Evolutionary conservation across 2,888 invertebrate genomes (phyloP).

Genomic region (Drosophila subsilvestris): DNA sequence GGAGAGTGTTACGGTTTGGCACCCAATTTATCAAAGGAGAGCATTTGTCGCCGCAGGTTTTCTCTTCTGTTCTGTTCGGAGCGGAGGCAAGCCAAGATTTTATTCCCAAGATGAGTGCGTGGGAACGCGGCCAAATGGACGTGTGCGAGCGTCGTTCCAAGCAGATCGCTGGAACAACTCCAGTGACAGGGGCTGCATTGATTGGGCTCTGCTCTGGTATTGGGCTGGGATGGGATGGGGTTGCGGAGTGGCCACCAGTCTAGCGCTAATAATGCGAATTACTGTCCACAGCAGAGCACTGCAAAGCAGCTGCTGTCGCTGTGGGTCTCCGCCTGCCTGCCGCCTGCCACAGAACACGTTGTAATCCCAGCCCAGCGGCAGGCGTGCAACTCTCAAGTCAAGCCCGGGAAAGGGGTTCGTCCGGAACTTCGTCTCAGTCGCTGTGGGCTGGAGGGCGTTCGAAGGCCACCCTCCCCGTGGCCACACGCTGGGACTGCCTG

Average conservation of each 20-base stretch:
- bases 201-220: constrained; percentile 2
- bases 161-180: not conserved
- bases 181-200: constrained; percentile 5
- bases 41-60: constrained; percentile 61
- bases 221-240: constrained; percentile 32
- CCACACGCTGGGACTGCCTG: constrained; percentile 57
- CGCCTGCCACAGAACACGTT: constrained; percentile 37
- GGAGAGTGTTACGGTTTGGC: constrained; percentile 68
- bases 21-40: constrained; percentile 76
- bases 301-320: constrained; percentile 40
- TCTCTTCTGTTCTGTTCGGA: not conserved
- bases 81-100: constrained; percentile 15
- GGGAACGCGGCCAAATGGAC: constrained; percentile 68
- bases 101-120: constrained; percentile 64
- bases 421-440: not conserved
- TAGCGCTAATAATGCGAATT: constrained; percentile 78
- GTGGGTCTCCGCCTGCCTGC: not conserved
- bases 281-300: constrained; percentile 59
- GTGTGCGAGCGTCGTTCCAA: not conserved
- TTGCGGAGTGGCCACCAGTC: constrained; percentile 51
- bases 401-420: constrained; percentile 14
- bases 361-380: constrained; percentile 56
- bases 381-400: constrained; percentile 16
- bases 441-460: constrained; percentile 35
- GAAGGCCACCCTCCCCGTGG: constrained; percentile 49